Evolutionary conservation across 1,140 invertebrate genomes (phyloP).

Genomic region (Acromyrmex echinatior): DNA sequence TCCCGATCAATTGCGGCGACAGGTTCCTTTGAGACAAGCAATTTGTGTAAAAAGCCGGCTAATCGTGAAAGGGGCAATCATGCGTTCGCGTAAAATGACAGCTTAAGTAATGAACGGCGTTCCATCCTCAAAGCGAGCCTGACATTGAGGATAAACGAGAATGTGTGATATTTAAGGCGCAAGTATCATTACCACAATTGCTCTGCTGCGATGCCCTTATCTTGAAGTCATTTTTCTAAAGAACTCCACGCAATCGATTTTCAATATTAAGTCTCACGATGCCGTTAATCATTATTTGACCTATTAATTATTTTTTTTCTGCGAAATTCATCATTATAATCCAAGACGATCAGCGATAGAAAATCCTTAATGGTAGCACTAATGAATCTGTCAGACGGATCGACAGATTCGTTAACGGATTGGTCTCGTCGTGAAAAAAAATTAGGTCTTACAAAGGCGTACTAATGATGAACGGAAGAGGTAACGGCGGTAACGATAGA

Average conservation of each 20-base stretch:
- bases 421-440: slow-evolving; percentile 22
- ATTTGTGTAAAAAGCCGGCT: slow-evolving; percentile 29
- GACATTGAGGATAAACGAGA: slow-evolving; percentile 12
- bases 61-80: slow-evolving; percentile 40
- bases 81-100: slow-evolving; percentile 39
- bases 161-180: background rate
- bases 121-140: slow-evolving; percentile 20
- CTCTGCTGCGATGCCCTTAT: background rate
- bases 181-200: slow-evolving; percentile 34
- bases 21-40: background rate
- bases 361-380: background rate
- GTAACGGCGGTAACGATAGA: slow-evolving; percentile 54
- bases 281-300: background rate
- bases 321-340: background rate
- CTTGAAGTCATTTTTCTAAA: slow-evolving; percentile 25
- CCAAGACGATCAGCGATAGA: background rate
- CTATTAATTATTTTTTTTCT: background rate
- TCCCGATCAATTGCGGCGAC: background rate
- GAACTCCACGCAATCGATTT: background rate
- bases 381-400: background rate
- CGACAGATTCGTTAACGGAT: too few species aligned
- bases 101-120: slow-evolving; percentile 36
- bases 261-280: background rate
- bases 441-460: slow-evolving; percentile 8
- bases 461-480: slow-evolving; percentile 42